Percentiles rank a stretch among this genome's conserved stretches.
These are phyloP conservation scores for Varanus komodoensis DNA, from an alignment of 2,113 vertebrate genomes.

Conservation along the genomic window DNA sequence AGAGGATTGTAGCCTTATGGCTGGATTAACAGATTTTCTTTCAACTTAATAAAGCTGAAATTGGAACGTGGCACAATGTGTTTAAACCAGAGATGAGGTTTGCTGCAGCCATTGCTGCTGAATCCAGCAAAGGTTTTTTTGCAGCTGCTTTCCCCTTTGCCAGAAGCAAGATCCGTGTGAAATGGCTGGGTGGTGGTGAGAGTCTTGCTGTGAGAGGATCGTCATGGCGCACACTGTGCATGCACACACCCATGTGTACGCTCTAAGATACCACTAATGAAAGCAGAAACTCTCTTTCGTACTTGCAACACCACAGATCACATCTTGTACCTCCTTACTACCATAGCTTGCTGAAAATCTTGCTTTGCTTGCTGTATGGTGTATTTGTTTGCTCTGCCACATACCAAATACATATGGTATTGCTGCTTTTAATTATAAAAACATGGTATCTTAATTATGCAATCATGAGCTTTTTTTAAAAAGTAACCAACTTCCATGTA, in stretches of 20 bases:
- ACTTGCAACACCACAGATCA: no score
- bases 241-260: no score
- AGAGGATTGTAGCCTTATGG: conserved; percentile 9
- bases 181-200: not conserved
- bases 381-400: no score
- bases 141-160: not conserved
- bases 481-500: no score
- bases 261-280: not conserved
- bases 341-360: no score
- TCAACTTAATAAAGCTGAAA: not conserved
- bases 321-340: no score
- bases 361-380: no score
- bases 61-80: not conserved
- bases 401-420: no score
- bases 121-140: not conserved
- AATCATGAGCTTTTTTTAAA: no score
- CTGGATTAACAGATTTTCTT: conserved; percentile 16
- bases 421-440: no score
- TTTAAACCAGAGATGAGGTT: not conserved
- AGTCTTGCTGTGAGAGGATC: not conserved
- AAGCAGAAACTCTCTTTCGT: no score
- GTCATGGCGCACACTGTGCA: not conserved
- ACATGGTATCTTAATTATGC: no score
- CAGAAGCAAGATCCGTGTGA: not conserved
- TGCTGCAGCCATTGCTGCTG: not conserved